Conservation (phyloP, 2,113 vertebrate species). For the Nannobrachium achirus region DNA sequence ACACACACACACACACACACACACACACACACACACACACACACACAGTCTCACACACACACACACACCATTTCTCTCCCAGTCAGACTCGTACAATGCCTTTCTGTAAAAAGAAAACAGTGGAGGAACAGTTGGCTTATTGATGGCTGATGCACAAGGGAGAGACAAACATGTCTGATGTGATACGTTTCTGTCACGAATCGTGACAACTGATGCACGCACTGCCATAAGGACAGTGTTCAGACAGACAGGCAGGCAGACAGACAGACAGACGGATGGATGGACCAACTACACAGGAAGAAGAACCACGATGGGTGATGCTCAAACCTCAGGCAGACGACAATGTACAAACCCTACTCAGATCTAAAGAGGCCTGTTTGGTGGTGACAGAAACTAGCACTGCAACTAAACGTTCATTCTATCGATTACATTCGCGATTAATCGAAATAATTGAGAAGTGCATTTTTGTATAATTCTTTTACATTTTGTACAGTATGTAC, state of each 20-base stretch:
- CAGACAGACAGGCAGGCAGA: background rate
- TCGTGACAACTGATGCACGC: conserved; percentile 24
- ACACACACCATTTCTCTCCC: conserved; percentile 26
- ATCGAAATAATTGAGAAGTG: too few relatives aligned
- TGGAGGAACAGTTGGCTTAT: conserved; percentile 41
- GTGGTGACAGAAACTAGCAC: too few relatives aligned
- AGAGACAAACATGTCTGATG: conserved; percentile 22
- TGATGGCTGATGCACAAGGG: conserved; percentile 22
- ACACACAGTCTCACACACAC: too few relatives aligned
- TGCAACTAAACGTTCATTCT: too few relatives aligned
- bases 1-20: too few relatives aligned
- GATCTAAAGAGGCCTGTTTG: too few relatives aligned
- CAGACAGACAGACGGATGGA: background rate
- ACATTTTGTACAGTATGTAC: too few relatives aligned
- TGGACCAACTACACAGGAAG: background rate
- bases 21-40: too few relatives aligned
- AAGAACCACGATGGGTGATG: background rate
- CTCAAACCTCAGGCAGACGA: background rate
- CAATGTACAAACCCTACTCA: too few relatives aligned
- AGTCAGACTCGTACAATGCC: conserved; percentile 41
- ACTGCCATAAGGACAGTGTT: too few relatives aligned
- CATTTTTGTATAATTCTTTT: too few relatives aligned
- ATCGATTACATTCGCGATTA: too few relatives aligned
- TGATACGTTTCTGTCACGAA: conserved; percentile 31
- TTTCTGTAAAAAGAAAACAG: conserved; percentile 28